Percentiles rank a stretch among this genome's conserved stretches.
Evolutionary conservation across 92 coral and sea anemone species (phyloP).

Genomic region (Palythoa grandiflora): DNA sequence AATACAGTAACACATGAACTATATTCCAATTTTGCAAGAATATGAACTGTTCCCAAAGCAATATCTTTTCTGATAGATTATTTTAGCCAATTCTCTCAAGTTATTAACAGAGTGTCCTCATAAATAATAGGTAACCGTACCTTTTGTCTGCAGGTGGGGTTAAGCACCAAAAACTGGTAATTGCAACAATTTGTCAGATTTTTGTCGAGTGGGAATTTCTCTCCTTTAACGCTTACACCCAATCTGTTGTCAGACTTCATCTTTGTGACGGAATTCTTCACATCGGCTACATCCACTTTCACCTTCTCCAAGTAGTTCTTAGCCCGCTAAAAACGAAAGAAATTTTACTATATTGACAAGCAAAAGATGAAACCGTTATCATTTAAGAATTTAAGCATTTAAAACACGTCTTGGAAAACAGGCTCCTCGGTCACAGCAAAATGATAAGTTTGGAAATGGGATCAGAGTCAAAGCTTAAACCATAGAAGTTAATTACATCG

Average conservation of each 20-base stretch:
- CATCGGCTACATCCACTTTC: constrained; percentile 60
- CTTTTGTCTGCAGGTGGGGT: constrained; percentile 72
- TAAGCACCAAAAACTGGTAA: constrained; percentile 76
- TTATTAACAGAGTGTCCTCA: not conserved
- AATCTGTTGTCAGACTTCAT: constrained; percentile 61
- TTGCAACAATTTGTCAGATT: constrained; percentile 75
- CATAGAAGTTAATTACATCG: too few relatives aligned
- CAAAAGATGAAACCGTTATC: too few relatives aligned
- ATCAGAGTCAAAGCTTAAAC: too few relatives aligned
- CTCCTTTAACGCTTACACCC: constrained; percentile 55
- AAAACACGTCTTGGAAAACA: too few relatives aligned
- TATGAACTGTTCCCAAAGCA: too few relatives aligned
- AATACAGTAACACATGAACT: too few relatives aligned
- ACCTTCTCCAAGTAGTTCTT: constrained; percentile 61
- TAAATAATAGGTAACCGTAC: constrained; percentile 52
- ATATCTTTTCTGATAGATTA: too few relatives aligned
- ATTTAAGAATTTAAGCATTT: too few relatives aligned
- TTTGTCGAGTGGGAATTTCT: constrained; percentile 39
- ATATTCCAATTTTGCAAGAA: too few relatives aligned
- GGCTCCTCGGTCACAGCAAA: not conserved
- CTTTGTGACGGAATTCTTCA: constrained; percentile 50
- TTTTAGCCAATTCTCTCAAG: not conserved
- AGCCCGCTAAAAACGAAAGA: constrained; percentile 54
- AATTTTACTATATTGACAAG: not conserved
- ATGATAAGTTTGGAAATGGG: too few relatives aligned